These are phyloP conservation scores for Cassiopea andromeda DNA, from an alignment of 30 jellyfish, hydroid and myxozoan genomes.

Conservation along the genomic window DNA sequence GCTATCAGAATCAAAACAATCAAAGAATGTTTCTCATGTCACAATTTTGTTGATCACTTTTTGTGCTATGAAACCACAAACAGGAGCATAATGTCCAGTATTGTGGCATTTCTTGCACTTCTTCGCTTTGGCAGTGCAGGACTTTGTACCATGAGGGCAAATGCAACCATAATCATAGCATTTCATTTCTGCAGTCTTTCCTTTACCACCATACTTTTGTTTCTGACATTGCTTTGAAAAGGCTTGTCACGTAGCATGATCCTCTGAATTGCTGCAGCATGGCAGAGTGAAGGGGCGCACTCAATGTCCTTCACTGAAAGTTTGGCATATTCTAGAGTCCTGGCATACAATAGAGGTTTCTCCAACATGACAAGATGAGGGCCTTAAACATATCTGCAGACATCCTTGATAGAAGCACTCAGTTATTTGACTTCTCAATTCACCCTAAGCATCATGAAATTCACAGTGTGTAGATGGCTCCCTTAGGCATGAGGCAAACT, in stretches of 20 bases:
- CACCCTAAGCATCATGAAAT: neutral
- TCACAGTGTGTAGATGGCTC: neutral
- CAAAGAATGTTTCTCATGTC: neutral
- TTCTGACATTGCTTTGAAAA: neutral
- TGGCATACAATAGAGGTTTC: neutral
- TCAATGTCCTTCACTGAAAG: neutral
- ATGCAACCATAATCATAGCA: conserved; percentile 28
- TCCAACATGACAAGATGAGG: neutral
- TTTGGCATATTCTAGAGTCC: neutral
- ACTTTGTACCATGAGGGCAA: conserved; percentile 28
- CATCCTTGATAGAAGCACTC: neutral
- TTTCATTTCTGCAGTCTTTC: conserved; percentile 18
- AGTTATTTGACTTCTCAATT: neutral
- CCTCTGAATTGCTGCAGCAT: neutral
- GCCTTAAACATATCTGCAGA: neutral
- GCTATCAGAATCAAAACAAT: neutral
- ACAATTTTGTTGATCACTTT: neutral
- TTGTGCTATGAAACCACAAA: neutral
- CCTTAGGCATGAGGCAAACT: neutral
- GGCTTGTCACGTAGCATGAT: neutral
- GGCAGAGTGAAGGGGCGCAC: neutral
- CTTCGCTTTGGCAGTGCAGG: conserved; percentile 44
- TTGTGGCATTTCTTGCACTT: conserved; percentile 29
- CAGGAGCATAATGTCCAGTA: conserved; percentile 6
- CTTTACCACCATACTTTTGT: neutral